Evolutionary conservation across 1,140 invertebrate genomes (phyloP).

Genomic region (Caligus rogercresseyi): DNA sequence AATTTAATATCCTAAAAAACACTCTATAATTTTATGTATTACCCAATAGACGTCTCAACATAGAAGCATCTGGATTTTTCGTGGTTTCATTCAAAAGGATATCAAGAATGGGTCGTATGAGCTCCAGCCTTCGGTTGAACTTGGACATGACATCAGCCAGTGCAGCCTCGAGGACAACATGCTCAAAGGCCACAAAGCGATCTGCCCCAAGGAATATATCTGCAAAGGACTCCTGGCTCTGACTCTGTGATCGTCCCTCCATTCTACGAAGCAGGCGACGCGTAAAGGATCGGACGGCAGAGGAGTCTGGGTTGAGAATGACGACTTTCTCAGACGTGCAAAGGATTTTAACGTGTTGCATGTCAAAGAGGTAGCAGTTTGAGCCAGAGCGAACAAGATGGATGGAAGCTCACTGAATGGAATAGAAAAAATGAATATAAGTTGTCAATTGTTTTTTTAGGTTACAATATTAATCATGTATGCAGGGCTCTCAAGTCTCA

Average conservation of each 20-base stretch:
- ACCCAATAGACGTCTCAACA: slow-evolving; percentile 3
- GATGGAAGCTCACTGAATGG: neutral
- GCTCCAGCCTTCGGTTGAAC: neutral
- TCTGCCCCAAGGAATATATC: neutral
- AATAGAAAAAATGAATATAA: neutral
- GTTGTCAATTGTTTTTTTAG: too few relatives aligned
- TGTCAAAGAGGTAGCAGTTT: neutral
- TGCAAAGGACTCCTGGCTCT: neutral
- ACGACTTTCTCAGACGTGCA: neutral
- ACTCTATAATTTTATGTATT: neutral
- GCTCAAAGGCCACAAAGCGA: slow-evolving; percentile 7
- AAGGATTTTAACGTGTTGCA: neutral
- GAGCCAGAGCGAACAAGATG: neutral
- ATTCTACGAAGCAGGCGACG: neutral
- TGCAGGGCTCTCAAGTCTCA: too few relatives aligned
- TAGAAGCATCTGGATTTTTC: neutral
- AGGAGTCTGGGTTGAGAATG: neutral
- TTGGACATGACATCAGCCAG: neutral
- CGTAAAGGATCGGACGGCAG: neutral
- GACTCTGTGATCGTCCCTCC: neutral
- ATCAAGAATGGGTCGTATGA: slow-evolving; percentile 7
- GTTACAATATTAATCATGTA: too few relatives aligned
- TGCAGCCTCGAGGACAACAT: neutral
- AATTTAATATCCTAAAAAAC: neutral
- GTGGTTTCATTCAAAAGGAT: neutral